Percentiles rank a stretch among this genome's conserved stretches.
Conservation (phyloP, 2,113 vertebrate species). For the Stegastes partitus region DNA sequence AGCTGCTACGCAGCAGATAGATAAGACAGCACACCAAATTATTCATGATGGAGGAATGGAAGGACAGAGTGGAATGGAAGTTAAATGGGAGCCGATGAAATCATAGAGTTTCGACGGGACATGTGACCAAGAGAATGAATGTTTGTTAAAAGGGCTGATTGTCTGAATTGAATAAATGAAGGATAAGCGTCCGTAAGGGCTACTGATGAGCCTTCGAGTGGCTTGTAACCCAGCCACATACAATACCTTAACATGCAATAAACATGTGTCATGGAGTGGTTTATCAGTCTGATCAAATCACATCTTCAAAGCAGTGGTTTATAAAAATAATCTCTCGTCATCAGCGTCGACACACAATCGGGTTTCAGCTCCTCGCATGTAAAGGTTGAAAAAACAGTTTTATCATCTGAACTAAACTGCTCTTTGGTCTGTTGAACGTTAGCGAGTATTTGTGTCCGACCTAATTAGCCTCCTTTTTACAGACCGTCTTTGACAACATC, state of each 20-base stretch:
- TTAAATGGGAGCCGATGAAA: slow-evolving; percentile 68
- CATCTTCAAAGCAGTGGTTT: background rate
- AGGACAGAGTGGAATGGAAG: slow-evolving; percentile 56
- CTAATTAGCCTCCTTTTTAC: no score
- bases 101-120: slow-evolving; percentile 55
- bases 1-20: slow-evolving; percentile 79
- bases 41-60: slow-evolving; percentile 82
- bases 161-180: background rate
- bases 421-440: no score
- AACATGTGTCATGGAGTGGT: background rate
- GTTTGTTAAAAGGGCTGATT: background rate
- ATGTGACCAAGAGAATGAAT: slow-evolving; percentile 13
- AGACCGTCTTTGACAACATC: background rate
- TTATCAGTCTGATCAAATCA: background rate
- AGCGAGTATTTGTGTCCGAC: no score
- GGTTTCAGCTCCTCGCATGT: no score
- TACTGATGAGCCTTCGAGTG: background rate
- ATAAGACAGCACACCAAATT: slow-evolving; percentile 80
- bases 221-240: background rate
- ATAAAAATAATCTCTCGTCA: background rate
- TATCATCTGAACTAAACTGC: no score
- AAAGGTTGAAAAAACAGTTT: no score
- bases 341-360: no score
- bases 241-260: background rate
- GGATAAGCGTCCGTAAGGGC: background rate